phyloP scores from a whole-genome alignment of 2,797 vertebrate genomes.

The Buceros bicornis region DNA sequence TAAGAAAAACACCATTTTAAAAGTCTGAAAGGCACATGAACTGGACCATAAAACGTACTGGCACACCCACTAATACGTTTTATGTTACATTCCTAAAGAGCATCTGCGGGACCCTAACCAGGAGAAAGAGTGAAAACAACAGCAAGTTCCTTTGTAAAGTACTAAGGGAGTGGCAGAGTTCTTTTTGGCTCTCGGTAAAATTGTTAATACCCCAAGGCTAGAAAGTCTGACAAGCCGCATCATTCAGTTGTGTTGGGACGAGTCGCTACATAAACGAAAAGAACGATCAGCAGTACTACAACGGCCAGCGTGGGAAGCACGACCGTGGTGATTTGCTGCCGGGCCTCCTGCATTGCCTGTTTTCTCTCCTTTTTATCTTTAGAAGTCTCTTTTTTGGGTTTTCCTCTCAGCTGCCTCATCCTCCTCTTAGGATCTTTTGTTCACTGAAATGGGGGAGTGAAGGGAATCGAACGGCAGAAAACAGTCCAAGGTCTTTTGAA shows the following conservation, averaged over 20 bases:
- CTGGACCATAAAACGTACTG: slow-evolving; percentile 75
- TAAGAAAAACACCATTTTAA: slow-evolving; percentile 65
- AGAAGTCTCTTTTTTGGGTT: slow-evolving; percentile 95
- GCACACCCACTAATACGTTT: slow-evolving; percentile 72
- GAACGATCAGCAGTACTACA: slow-evolving; percentile 91
- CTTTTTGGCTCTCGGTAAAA: slow-evolving; percentile 31
- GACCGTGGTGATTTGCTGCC: slow-evolving; percentile 92
- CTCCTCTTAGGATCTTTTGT: not conserved
- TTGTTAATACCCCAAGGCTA: slow-evolving; percentile 22
- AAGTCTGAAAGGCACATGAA: slow-evolving; percentile 86
- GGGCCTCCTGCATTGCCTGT: slow-evolving; percentile 96
- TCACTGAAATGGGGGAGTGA: not conserved
- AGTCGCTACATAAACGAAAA: slow-evolving; percentile 95
- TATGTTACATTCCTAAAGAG: slow-evolving; percentile 76
- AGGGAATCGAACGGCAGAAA: not conserved
- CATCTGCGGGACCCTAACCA: slow-evolving; percentile 61
- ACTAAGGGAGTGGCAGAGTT: not conserved
- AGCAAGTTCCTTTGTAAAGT: slow-evolving; percentile 42
- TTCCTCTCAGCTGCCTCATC: slow-evolving; percentile 98
- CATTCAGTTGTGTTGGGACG: slow-evolving; percentile 89
- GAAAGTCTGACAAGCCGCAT: slow-evolving; percentile 34
- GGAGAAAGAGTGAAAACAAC: slow-evolving; percentile 73
- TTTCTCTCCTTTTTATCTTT: slow-evolving; percentile 97
- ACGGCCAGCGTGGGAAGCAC: slow-evolving; percentile 92
- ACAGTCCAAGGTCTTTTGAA: not conserved